Evolutionary conservation across 2,113 vertebrate species (phyloP), one percentile per base, ranked within the genome.

Genomic region (Oryzias javanicus): DNA sequence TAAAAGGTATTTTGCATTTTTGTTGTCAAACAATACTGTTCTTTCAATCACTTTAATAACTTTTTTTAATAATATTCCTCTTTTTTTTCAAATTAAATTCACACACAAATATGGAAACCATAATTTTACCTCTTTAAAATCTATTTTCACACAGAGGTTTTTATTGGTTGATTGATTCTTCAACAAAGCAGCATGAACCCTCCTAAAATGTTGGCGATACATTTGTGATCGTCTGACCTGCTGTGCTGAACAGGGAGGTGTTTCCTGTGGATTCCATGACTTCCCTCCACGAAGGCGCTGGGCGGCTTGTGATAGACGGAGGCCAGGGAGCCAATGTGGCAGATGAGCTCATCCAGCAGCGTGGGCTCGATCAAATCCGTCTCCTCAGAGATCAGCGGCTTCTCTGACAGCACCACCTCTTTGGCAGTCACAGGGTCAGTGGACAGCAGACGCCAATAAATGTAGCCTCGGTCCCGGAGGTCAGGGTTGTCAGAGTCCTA

Each of bases 401-500:
- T 99, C 74, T 99, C 97, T 0, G 97, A 98, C 62, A 99, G 85
- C 18, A 98, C 97, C 71, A 98, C 96, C 82, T 98, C 97, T 84
- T 98, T 98, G 83, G 97, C 97, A 0, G 97, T 98, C 70, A 99
- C 97, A 0, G 97, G 97, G 66, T 99, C 97, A 0, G 97, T 99
- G 78, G 97, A 99, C 61, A 99, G 89, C 68, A 99, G 93, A 59
- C 97, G 96, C 97, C 97, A 98, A 70, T 99, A 99, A 87, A 99
- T 99, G 88, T 98, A 99, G 77, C 97, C 97, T 1, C 96, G 89
- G 78, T 99, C 97, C n/a, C 97, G 94, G 72, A 99, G 92, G 86
- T 99, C 97, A 17, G 97, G 97, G 87, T 99, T 99, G 86, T 99
- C 97, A 0, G 97, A 99, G 86, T 99, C 97, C 97, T 99, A 85